These are phyloP conservation scores for human DNA, from an alignment of 2,113 vertebrate species.

Conservation along the genomic window DNA sequence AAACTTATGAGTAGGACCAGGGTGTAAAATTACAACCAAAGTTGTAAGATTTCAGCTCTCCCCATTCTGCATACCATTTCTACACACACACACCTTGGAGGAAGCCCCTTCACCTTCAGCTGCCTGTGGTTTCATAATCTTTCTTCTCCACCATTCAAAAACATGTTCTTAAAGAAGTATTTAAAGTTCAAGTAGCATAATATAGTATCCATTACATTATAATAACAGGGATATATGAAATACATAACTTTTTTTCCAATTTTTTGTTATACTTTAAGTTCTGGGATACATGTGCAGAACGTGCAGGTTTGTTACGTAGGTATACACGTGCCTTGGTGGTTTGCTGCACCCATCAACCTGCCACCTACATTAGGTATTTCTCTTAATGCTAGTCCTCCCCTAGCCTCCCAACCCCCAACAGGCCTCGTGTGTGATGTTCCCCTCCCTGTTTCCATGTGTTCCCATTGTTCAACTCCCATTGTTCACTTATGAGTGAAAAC, in stretches of 20 bases:
- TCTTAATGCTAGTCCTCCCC: too few species aligned
- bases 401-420: too few species aligned
- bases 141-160: not conserved
- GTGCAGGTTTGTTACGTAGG: too few species aligned
- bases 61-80: not conserved
- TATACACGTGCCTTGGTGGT: too few species aligned
- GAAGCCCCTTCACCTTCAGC: not conserved
- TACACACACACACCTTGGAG: not conserved
- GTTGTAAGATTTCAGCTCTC: not conserved
- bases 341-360: too few species aligned
- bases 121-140: not conserved
- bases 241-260: not conserved
- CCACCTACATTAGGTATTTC: too few species aligned
- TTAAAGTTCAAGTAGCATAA: not conserved
- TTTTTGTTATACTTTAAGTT: too few species aligned
- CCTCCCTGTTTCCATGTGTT: too few species aligned
- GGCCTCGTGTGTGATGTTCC: too few species aligned
- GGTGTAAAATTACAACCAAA: not conserved
- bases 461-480: too few species aligned
- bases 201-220: not conserved
- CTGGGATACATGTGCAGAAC: too few species aligned
- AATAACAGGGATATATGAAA: not conserved
- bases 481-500: too few species aligned
- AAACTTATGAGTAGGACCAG: not conserved
- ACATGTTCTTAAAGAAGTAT: not conserved